Conservation (phyloP, 2,888 invertebrate genomes). For the Melanchra persicariae region DNA sequence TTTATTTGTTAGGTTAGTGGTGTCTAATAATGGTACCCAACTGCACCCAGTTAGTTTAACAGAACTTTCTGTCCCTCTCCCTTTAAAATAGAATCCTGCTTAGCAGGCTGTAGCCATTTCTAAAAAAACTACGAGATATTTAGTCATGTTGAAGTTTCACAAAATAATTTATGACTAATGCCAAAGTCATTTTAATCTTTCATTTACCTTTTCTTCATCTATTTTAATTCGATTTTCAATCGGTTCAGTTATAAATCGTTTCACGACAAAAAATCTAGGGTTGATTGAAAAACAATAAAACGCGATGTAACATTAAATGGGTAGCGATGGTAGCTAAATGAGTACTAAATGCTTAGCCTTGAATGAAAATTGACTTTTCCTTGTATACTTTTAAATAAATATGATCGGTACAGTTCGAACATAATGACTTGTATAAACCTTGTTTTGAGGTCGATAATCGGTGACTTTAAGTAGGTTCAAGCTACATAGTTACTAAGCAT, state of each 20-base stretch:
- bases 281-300: constrained; percentile 63
- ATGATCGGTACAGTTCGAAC: constrained; percentile 44
- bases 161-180: constrained; percentile 20
- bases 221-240: constrained; percentile 49
- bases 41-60: too few species aligned
- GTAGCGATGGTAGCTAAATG: constrained; percentile 54
- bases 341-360: constrained; percentile 60
- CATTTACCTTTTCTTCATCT: constrained; percentile 30
- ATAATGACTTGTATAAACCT: constrained; percentile 51
- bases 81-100: neutral
- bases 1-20: neutral
- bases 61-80: too few species aligned
- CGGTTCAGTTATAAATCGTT: constrained; percentile 50
- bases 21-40: too few species aligned
- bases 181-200: constrained; percentile 15
- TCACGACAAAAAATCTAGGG: constrained; percentile 59
- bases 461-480: constrained; percentile 15
- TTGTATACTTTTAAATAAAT: constrained; percentile 58
- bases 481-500: constrained; percentile 5
- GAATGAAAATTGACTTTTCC: constrained; percentile 62
- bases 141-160: neutral
- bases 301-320: constrained; percentile 51
- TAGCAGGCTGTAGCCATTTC: neutral
- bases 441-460: constrained; percentile 27
- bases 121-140: neutral